Evolutionary conservation across 2,888 invertebrate species (phyloP).

Genomic region (Strigamia crassipes): DNA sequence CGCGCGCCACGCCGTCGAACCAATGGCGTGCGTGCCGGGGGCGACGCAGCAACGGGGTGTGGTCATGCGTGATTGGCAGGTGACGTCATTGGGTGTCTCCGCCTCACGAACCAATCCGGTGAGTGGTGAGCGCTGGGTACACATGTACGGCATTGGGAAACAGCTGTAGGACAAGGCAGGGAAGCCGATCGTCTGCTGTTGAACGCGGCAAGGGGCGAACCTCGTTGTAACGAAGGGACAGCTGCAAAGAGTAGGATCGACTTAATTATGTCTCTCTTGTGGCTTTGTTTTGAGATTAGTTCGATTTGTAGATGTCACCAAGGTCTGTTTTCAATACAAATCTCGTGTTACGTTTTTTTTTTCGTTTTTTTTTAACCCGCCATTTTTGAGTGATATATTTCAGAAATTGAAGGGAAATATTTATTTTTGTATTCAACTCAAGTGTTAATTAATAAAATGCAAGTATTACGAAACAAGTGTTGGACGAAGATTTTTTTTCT

Average conservation of each 20-base stretch:
- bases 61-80: constrained; percentile 12
- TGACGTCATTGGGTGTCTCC: constrained; percentile 38
- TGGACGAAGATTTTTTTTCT: neutral
- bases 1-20: constrained; percentile 11
- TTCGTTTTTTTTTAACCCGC: neutral
- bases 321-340: neutral
- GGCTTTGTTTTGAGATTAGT: constrained; percentile 24
- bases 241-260: constrained; percentile 34
- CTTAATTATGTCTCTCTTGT: constrained; percentile 35
- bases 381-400: neutral
- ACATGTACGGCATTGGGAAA: constrained; percentile 41
- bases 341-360: neutral
- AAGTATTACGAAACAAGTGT: neutral
- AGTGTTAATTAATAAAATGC: neutral
- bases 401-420: neutral
- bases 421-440: neutral
- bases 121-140: constrained; percentile 33
- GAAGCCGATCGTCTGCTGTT: constrained; percentile 43
- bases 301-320: constrained; percentile 27
- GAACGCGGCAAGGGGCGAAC: constrained; percentile 29
- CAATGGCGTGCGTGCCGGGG: constrained; percentile 39
- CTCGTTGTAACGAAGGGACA: constrained; percentile 18
- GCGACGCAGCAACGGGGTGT: constrained; percentile 36
- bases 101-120: constrained; percentile 41
- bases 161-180: constrained; percentile 46